Conservation (phyloP, 2,113 vertebrate species). For the Microtus richardsoni region DNA sequence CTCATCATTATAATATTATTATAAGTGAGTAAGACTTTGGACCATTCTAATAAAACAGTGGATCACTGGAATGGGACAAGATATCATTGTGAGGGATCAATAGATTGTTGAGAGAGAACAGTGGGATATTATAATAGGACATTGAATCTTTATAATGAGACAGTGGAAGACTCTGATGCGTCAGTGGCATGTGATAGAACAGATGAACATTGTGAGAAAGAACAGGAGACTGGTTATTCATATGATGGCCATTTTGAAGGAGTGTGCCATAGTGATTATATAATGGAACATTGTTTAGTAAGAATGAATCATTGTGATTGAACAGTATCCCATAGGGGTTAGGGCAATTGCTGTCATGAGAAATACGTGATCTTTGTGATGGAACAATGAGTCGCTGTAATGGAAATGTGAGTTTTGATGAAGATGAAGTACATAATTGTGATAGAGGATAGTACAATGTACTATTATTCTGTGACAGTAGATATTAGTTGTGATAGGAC, state of each 20-base stretch:
- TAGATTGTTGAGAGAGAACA: background rate
- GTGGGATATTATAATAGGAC: background rate
- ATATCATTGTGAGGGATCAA: no score
- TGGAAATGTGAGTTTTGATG: background rate
- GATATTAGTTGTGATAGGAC: background rate
- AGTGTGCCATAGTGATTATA: background rate
- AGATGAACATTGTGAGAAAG: background rate
- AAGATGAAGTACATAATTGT: background rate
- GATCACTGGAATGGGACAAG: background rate
- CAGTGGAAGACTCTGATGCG: background rate
- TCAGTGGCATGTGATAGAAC: background rate
- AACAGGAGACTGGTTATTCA: background rate
- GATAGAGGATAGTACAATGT: background rate
- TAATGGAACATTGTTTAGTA: no score
- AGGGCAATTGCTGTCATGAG: background rate
- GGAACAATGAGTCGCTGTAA: background rate
- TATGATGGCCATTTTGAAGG: background rate
- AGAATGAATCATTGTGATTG: background rate
- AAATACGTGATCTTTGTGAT: no score
- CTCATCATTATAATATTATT: no score
- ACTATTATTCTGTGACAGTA: background rate
- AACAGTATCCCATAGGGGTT: no score
- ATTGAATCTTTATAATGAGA: background rate
- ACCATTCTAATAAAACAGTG: background rate
- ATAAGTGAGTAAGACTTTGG: background rate